Percentiles rank a stretch among this genome's conserved stretches.
Conservation (phyloP, 2,888 invertebrate genomes). For the Elmis aenea region DNA sequence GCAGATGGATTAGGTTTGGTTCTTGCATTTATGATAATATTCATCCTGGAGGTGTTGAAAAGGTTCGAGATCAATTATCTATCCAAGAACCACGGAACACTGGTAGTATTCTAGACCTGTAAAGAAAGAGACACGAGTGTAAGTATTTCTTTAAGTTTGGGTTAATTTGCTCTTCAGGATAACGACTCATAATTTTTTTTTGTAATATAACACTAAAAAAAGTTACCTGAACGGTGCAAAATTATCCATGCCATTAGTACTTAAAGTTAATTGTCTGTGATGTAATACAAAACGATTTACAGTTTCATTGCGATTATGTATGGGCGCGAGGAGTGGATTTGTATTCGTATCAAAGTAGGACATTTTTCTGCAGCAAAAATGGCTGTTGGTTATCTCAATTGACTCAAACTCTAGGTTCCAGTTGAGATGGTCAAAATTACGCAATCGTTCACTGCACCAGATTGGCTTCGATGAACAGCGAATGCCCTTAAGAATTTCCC, state of each 20-base stretch:
- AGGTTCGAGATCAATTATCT: slow-evolving; percentile 93
- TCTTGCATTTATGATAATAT: slow-evolving; percentile 93
- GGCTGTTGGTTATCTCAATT: slow-evolving; percentile 77
- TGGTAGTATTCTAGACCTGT: slow-evolving; percentile 92
- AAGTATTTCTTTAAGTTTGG: slow-evolving; percentile 43
- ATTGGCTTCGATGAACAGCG: no score
- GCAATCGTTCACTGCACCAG: slow-evolving; percentile 99
- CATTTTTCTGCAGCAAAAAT: slow-evolving; percentile 71
- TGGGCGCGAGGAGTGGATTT: slow-evolving; percentile 98
- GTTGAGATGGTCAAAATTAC: slow-evolving; percentile 91
- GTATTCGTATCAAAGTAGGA: slow-evolving; percentile 97
- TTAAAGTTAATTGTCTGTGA: not conserved
- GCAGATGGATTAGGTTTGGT: slow-evolving; percentile 97
- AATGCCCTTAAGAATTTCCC: no score
- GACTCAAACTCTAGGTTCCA: slow-evolving; percentile 87
- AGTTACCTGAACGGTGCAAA: no score
- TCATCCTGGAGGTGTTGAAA: slow-evolving; percentile 97
- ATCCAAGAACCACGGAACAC: slow-evolving; percentile 95
- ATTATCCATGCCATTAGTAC: no score
- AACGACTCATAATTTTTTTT: no score
- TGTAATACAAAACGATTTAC: slow-evolving; percentile 12
- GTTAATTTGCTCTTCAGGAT: no score
- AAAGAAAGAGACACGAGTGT: slow-evolving; percentile 98
- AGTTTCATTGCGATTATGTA: slow-evolving; percentile 96
- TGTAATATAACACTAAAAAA: no score